A percentile compares a stretch with the other conserved stretches of the same genome.
Conservation (phyloP, 2,888 invertebrate genomes). For the Tipula helvola region DNA sequence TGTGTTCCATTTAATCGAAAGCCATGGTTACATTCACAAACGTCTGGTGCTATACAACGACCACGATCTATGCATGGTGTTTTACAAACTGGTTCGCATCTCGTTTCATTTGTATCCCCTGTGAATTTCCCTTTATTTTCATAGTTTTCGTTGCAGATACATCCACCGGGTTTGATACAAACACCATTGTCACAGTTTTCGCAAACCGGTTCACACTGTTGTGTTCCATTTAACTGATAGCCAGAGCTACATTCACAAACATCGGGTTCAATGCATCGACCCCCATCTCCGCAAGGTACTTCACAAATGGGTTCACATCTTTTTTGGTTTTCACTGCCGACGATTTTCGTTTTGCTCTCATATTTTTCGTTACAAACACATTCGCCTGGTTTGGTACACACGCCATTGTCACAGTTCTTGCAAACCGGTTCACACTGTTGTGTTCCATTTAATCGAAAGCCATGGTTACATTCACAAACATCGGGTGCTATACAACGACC, state of each 20-base stretch:
- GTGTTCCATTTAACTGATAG: not conserved
- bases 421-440: not conserved
- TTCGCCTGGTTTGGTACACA: not conserved
- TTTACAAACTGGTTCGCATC: constrained; percentile 62
- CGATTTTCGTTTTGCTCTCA: not conserved
- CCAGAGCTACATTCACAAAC: constrained; percentile 26
- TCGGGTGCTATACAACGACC: constrained; percentile 55
- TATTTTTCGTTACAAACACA: not conserved
- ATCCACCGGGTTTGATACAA: not conserved
- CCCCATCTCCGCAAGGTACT: constrained; percentile 43
- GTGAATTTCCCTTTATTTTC: not conserved
- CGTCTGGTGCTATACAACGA: constrained; percentile 29
- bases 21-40: constrained; percentile 26
- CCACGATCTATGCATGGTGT: constrained; percentile 44
- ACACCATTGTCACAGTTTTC: not conserved
- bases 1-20: not conserved
- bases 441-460: not conserved
- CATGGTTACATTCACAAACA: constrained; percentile 49
- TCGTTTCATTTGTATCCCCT: not conserved
- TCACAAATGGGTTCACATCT: constrained; percentile 62
- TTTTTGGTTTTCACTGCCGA: not conserved
- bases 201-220: constrained; percentile 11
- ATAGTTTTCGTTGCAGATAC: constrained; percentile 5
- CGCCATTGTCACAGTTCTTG: not conserved
- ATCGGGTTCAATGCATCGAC: constrained; percentile 31